A percentile compares a stretch with the other conserved stretches of the same genome.
Evolutionary conservation across 2,113 vertebrate genomes (phyloP).

Genomic region (Passer montanus): DNA sequence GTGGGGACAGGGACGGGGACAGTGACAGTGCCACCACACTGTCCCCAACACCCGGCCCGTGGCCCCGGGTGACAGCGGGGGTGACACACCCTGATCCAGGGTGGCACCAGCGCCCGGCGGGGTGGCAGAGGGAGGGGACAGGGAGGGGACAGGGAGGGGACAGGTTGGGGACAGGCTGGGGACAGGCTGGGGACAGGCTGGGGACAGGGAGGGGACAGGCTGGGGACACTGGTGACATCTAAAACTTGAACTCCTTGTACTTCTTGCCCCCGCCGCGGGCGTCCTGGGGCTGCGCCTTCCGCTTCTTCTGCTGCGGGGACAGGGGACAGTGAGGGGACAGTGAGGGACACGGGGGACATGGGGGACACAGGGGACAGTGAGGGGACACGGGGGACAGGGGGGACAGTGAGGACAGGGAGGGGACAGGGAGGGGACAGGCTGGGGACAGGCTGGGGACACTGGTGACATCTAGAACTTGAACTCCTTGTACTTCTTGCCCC

Average conservation of each 20-base stretch:
- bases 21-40: too few relatives aligned
- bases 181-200: background rate
- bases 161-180: too few relatives aligned
- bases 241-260: background rate
- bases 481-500: background rate
- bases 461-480: background rate
- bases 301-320: background rate
- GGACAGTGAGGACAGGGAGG: too few relatives aligned
- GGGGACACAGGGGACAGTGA: too few relatives aligned
- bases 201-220: background rate
- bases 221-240: background rate
- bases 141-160: background rate
- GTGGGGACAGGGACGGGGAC: background rate
- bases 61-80: too few relatives aligned
- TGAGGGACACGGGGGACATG: too few relatives aligned
- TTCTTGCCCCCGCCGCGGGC: background rate
- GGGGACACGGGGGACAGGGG: too few relatives aligned
- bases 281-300: background rate
- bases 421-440: too few relatives aligned
- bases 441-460: background rate
- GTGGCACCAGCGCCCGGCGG: background rate
- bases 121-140: too few relatives aligned
- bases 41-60: background rate
- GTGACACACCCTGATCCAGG: too few relatives aligned
- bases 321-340: background rate